Evolutionary conservation across 2,888 invertebrate genomes (phyloP), one percentile per base, ranked within the genome.

Genomic region (Limnephilus rhombicus): DNA sequence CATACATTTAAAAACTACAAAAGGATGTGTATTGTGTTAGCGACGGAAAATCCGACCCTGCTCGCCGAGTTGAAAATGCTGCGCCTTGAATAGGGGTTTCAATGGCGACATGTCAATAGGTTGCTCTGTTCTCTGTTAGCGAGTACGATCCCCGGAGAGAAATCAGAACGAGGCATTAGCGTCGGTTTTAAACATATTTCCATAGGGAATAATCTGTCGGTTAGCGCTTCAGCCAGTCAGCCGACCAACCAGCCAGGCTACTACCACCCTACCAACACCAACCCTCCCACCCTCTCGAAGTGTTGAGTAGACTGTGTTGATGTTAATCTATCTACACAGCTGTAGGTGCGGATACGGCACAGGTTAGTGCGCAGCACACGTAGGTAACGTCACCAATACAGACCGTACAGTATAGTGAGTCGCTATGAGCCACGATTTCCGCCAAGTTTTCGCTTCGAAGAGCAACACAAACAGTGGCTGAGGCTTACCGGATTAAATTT

Each of bases 101-200:
- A 83, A 83, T 18, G 24, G 83, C 83, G 83, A 83, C 37, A 83
- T 18, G 85, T 85, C 83, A 85, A 85, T 85, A n/a, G 85, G 85
- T 34, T 68, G 24, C 68, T 68, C 68, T 68, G 68, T 41, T 41
- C 9, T 9, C 41, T 37, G 41, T 68, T 68, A 24, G 24, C 24
- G 24, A 68, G 68, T 68, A 68, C 68, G 68, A 68, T 68, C 85
- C 37, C 85, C 41, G n/a, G 85, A 85, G 85, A 85, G 85, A 45
- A 49, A 82, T 83, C 82, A 53, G n/a, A 82, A 41, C 83, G 80
- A 37, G 49, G 82, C 87, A 91, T 88, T 88, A 91, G 81, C 86
- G 88, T 37, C 29, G 81, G 81, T 88, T 87, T 91, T 91, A 82
- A 85, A 31, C 87, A 91, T 91, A 91, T 91, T 91, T 91, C 91